A percentile compares a stretch with the other conserved stretches of the same genome.
Evolutionary conservation across 2,888 invertebrate genomes (phyloP).

Genomic region (Leucozona laternaria): DNA sequence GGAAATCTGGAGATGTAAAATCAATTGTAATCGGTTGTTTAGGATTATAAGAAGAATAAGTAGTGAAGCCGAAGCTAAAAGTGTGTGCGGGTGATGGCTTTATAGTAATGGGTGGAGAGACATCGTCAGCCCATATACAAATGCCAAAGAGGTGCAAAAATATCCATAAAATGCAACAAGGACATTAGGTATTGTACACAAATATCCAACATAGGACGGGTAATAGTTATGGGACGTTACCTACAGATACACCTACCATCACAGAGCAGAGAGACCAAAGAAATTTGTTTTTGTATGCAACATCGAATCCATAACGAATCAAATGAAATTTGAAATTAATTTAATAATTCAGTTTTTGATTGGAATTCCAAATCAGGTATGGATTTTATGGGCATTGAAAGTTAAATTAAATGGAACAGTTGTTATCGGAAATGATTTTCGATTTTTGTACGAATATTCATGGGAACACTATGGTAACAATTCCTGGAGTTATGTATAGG

Average conservation of each 20-base stretch:
- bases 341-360: constrained; percentile 55
- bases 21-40: constrained; percentile 72
- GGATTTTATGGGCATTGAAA: constrained; percentile 7
- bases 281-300: constrained; percentile 39
- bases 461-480: neutral
- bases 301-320: constrained; percentile 7
- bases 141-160: constrained; percentile 54
- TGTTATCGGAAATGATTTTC: neutral
- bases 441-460: neutral
- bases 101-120: neutral
- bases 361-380: constrained; percentile 37
- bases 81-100: neutral
- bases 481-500: neutral
- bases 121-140: neutral
- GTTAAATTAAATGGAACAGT: constrained; percentile 2
- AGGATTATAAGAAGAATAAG: constrained; percentile 41
- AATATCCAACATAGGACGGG: neutral
- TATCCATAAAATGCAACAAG: constrained; percentile 53
- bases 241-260: neutral
- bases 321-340: constrained; percentile 52
- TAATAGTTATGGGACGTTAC: neutral
- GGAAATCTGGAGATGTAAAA: constrained; percentile 63
- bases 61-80: neutral
- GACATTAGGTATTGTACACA: constrained; percentile 8
- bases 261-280: constrained; percentile 27